phyloP scores from a whole-genome alignment of 2,888 invertebrate genomes.

The Mellilla xanthometata region DNA sequence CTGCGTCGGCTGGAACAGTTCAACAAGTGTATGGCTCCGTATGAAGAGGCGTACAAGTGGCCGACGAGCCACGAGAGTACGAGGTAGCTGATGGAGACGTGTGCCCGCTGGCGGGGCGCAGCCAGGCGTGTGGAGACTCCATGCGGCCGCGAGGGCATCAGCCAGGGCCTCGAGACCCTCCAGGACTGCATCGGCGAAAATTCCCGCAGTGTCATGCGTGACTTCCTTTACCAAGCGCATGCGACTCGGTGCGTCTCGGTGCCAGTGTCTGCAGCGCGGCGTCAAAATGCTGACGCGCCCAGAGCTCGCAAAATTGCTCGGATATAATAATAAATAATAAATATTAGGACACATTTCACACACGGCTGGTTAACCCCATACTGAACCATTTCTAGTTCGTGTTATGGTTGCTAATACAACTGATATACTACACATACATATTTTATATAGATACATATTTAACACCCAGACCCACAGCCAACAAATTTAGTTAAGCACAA shows the following conservation, averaged over 20 bases:
- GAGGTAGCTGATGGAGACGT: too few species aligned
- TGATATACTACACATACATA: too few species aligned
- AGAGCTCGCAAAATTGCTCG: too few species aligned
- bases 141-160: slow-evolving; percentile 70
- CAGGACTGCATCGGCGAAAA: slow-evolving; percentile 71
- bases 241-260: slow-evolving; percentile 61
- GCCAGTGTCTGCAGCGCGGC: not conserved
- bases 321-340: too few species aligned
- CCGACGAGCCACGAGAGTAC: too few species aligned
- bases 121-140: slow-evolving; percentile 69
- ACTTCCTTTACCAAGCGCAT: slow-evolving; percentile 57
- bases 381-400: too few species aligned
- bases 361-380: too few species aligned
- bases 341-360: too few species aligned
- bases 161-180: slow-evolving; percentile 71
- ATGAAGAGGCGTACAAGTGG: slow-evolving; percentile 63
- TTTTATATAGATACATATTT: too few species aligned
- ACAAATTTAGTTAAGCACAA: too few species aligned
- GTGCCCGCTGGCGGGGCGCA: slow-evolving; percentile 63
- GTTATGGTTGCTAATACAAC: too few species aligned
- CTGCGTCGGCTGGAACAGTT: slow-evolving; percentile 71
- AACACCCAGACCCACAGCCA: too few species aligned
- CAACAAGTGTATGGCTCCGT: slow-evolving; percentile 66
- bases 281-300: slow-evolving; percentile 1
- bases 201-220: slow-evolving; percentile 68